Percentiles rank a stretch among this genome's conserved stretches.
These are phyloP conservation scores for Psilopogon haemacephalus DNA, from an alignment of 2,113 vertebrate genomes.

Conservation along the genomic window DNA sequence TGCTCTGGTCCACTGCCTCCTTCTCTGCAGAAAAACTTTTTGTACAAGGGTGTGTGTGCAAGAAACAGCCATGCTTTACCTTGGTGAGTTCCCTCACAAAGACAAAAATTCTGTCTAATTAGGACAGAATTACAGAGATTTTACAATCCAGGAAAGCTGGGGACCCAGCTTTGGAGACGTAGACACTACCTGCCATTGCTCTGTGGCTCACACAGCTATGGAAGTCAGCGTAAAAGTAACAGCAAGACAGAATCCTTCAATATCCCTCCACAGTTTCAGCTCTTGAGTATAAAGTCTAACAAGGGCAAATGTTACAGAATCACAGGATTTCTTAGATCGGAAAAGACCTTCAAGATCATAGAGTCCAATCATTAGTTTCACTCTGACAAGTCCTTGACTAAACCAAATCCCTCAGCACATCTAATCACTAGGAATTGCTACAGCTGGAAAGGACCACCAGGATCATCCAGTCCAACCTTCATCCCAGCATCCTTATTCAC, in stretches of 20 bases:
- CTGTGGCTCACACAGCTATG: not conserved
- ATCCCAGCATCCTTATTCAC: no score
- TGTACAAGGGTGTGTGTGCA: rapidly evolving
- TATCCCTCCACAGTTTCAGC: not conserved
- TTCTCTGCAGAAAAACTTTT: not conserved
- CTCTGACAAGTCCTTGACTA: no score
- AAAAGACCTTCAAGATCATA: no score
- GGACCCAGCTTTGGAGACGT: not conserved
- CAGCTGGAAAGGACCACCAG: no score
- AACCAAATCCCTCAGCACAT: no score
- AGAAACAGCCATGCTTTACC: not conserved
- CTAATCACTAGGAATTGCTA: no score
- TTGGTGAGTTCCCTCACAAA: not conserved
- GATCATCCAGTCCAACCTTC: no score
- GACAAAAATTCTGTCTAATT: not conserved
- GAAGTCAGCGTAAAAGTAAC: not conserved
- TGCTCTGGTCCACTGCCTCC: not conserved
- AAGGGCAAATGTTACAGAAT: not conserved
- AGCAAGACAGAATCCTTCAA: not conserved
- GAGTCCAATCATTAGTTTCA: no score
- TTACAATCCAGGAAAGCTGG: not conserved
- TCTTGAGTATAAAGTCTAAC: not conserved
- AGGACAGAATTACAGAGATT: not conserved
- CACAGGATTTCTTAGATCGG: no score
- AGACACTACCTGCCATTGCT: not conserved